Base-by-base conservation (phyloP, 2,113 vertebrate genomes). In the Sakesphorus luctuosus region DNA sequence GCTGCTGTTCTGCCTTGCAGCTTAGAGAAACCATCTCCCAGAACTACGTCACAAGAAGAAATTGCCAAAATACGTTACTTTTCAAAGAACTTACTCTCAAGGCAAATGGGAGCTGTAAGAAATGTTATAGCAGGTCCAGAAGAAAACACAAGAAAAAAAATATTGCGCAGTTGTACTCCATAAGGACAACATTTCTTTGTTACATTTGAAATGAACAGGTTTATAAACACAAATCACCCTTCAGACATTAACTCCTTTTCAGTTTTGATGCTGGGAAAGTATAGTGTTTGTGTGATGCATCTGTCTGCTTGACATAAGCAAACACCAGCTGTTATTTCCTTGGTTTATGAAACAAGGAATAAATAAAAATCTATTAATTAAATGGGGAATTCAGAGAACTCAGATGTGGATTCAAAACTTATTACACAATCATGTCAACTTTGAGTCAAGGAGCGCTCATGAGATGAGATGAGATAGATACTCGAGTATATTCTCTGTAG, bases 251-350 rank as follows among this genome's bases (percentile, higher is more conserved):
- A 78, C 9, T 84, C 43, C 20, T 56, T 86, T 85, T 47, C 65
- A 74, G 65, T 90, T 96, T 52, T 87, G 65, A 84, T 80, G 68
- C 61, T 84, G 83, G 80, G 33, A 63, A 87, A 92, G 33, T 46
- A 90, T 7, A 24, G 52, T 91, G 91, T 92, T 92, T 84, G 81
- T 92, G 38, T 65, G 43, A 46, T 59, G 13, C 67, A 36, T 85
- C 19, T 83, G 55, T 89, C 71, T 81, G 65, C 73, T 65, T 84
- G 68, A 82, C 31, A 85, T 87, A 90, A 87, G 55, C 61, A 83
- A 93, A 89, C 91, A 83, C 26, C 84, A 96, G 84, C 79, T 93
- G 93, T 66, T 84, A 91, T 50, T 95, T 93, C 84, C 61, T 92
- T 76, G 29, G 63, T 73, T 96, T 92, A 47, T 0, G 0, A 89